A percentile compares a stretch with the other conserved stretches of the same genome.
phyloP scores from a whole-genome alignment of 2,888 invertebrate species.

The Megastigmus dorsalis region DNA sequence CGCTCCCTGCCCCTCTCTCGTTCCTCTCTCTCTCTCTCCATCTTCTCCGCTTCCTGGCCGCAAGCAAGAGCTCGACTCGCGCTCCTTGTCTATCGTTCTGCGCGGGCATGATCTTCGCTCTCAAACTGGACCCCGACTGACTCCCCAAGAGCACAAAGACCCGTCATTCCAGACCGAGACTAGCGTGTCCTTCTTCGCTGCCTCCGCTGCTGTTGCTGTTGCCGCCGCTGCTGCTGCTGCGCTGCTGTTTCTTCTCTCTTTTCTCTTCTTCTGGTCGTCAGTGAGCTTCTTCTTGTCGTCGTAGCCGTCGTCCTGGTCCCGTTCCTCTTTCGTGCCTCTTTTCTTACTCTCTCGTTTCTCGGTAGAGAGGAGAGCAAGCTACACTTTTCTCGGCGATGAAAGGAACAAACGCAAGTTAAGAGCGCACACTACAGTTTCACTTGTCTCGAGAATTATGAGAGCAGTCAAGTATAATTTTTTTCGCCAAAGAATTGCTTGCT shows the following conservation, averaged over 20 bases:
- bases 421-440: too few species aligned
- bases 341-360: neutral
- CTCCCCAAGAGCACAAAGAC: slow-evolving; percentile 67
- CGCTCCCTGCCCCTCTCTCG: slow-evolving; percentile 25
- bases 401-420: too few species aligned
- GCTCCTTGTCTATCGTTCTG: slow-evolving; percentile 50
- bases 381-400: slow-evolving; percentile 12
- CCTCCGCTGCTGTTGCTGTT: neutral
- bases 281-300: neutral
- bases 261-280: slow-evolving; percentile 7
- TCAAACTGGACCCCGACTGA: slow-evolving; percentile 59
- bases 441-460: too few species aligned
- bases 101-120: slow-evolving; percentile 49
- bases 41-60: neutral
- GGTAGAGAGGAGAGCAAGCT: neutral
- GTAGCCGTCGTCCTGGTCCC: neutral
- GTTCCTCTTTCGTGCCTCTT: neutral
- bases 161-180: slow-evolving; percentile 64
- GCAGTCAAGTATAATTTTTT: too few species aligned
- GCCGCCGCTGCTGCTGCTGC: neutral
- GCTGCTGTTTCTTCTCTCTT: neutral
- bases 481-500: too few species aligned
- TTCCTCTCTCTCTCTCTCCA: slow-evolving; percentile 51
- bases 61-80: slow-evolving; percentile 19
- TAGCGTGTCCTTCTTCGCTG: slow-evolving; percentile 60